These are phyloP conservation scores for Aspidapion aeneum DNA, from an alignment of 2,888 invertebrate genomes.

Conservation along the genomic window DNA sequence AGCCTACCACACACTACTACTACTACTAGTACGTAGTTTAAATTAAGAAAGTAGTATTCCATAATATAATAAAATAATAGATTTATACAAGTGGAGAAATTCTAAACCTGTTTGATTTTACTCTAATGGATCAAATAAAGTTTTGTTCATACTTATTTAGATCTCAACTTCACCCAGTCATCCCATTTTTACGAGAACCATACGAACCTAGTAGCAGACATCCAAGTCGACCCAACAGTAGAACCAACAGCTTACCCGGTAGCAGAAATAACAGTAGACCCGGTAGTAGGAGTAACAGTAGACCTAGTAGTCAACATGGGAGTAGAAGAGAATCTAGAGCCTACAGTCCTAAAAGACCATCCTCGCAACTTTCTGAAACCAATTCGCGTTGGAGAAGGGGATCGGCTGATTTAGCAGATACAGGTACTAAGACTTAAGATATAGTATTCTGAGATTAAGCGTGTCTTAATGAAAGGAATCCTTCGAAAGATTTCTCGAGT, in stretches of 20 bases:
- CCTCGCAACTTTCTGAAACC: neutral
- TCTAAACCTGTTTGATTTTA: too few relatives aligned
- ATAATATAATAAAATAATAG: too few relatives aligned
- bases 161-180: constrained; percentile 37
- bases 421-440: too few relatives aligned
- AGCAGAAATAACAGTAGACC: neutral
- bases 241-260: neutral
- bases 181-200: constrained; percentile 37
- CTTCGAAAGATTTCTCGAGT: too few relatives aligned
- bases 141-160: too few relatives aligned
- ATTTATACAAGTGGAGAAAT: too few relatives aligned
- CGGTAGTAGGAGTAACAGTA: neutral
- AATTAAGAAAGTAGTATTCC: too few relatives aligned
- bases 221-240: neutral
- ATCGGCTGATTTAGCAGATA: neutral
- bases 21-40: too few relatives aligned
- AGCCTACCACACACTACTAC: too few relatives aligned
- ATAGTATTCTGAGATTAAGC: too few relatives aligned
- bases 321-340: neutral
- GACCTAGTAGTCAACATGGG: neutral
- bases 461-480: too few relatives aligned
- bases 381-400: neutral
- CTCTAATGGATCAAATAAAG: too few relatives aligned
- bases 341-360: neutral
- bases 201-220: neutral